Conservation (phyloP, 2,888 invertebrate genomes). For the Sisyra terminalis region DNA sequence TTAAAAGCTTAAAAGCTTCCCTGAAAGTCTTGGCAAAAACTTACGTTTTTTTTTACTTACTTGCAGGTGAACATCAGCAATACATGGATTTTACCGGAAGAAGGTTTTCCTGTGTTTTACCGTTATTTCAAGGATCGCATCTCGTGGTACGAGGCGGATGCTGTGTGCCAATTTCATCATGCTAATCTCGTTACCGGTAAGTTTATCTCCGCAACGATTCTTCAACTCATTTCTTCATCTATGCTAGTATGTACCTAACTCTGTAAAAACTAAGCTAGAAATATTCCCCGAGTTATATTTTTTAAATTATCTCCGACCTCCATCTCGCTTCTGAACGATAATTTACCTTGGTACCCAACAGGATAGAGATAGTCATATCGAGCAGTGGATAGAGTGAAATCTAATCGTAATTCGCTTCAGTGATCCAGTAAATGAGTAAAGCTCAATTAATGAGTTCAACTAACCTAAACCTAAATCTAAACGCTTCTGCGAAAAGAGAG, state of each 20-base stretch:
- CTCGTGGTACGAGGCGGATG: conserved; percentile 72
- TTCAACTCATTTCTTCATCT: conserved; percentile 2
- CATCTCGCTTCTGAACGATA: too few relatives aligned
- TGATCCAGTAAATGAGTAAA: too few relatives aligned
- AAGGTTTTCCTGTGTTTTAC: conserved; percentile 67
- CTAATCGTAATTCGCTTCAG: too few relatives aligned
- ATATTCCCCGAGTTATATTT: too few relatives aligned
- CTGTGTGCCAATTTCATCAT: conserved; percentile 69
- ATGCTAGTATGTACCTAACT: not conserved
- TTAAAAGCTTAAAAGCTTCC: not conserved
- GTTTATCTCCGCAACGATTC: conserved; percentile 15
- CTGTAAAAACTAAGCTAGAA: too few relatives aligned
- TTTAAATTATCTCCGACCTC: too few relatives aligned
- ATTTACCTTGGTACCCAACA: too few relatives aligned
- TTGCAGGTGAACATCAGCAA: conserved; percentile 66
- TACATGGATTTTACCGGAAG: conserved; percentile 67
- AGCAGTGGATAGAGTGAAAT: too few relatives aligned
- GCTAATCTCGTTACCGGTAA: conserved; percentile 66
- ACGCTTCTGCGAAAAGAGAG: too few relatives aligned
- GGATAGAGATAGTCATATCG: too few relatives aligned
- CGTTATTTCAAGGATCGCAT: conserved; percentile 70
- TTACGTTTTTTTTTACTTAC: conserved; percentile 1
- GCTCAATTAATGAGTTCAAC: too few relatives aligned
- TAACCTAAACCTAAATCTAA: too few relatives aligned
- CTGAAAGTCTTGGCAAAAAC: not conserved